Evolutionary conservation across 2,888 invertebrate genomes (phyloP).

Genomic region (Philonicus albiceps): DNA sequence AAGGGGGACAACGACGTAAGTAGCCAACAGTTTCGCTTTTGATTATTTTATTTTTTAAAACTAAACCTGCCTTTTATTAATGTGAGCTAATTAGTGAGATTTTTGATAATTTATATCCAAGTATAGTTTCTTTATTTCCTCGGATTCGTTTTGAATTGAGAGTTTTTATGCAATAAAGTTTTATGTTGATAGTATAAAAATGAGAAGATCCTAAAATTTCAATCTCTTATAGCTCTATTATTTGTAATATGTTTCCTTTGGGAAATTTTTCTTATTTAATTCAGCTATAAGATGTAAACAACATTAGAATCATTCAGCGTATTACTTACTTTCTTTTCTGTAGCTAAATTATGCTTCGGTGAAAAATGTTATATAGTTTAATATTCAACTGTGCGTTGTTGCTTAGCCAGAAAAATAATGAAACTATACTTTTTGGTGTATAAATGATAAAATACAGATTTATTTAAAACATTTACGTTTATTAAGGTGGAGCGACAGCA

Average conservation of each 20-base stretch:
- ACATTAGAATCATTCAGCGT: no score
- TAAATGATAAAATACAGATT: not conserved
- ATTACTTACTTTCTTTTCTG: no score
- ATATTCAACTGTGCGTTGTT: not conserved
- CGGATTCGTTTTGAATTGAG: not conserved
- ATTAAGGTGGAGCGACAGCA: conserved; percentile 84
- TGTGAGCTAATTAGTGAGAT: not conserved
- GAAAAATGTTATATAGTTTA: not conserved
- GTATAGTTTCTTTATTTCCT: not conserved
- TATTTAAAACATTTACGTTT: not conserved
- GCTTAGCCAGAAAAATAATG: not conserved
- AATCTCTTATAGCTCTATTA: no score
- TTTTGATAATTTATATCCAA: not conserved
- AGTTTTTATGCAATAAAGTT: no score
- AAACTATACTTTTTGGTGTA: not conserved
- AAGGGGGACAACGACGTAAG: conserved; percentile 60
- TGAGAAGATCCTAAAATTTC: no score
- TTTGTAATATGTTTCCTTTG: no score
- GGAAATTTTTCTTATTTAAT: no score
- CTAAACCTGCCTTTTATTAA: not conserved
- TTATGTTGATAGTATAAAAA: no score
- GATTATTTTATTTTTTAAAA: not conserved
- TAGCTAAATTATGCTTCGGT: no score
- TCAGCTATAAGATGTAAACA: no score
- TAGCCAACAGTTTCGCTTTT: conserved; percentile 50